Evolutionary conservation across 2,113 vertebrate genomes (phyloP).

Genomic region (Argyrosomus japonicus): DNA sequence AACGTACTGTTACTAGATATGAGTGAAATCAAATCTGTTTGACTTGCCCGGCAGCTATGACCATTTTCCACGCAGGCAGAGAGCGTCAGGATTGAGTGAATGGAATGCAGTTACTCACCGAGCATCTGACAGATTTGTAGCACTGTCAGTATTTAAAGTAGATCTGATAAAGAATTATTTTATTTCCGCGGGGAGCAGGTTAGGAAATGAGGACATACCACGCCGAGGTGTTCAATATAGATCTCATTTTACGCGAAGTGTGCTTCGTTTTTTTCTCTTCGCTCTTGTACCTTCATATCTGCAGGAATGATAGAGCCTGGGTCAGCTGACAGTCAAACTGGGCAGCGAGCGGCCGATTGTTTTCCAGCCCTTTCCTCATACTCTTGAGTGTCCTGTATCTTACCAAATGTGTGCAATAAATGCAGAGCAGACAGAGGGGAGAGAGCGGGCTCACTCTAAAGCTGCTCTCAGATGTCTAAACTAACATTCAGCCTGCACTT

Average conservation of each 20-base stretch:
- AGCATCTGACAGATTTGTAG: constrained; percentile 74
- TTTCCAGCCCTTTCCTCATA: constrained; percentile 3
- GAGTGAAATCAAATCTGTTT: constrained; percentile 86
- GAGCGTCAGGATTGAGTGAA: constrained; percentile 74
- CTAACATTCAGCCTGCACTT: constrained; percentile 67
- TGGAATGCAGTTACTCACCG: constrained; percentile 74
- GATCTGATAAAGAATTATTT: constrained; percentile 60
- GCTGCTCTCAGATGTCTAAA: constrained; percentile 68
- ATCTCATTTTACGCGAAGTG: constrained; percentile 25
- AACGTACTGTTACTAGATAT: constrained; percentile 83
- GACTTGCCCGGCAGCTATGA: constrained; percentile 79
- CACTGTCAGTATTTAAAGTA: constrained; percentile 58
- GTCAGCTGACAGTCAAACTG: constrained; percentile 18
- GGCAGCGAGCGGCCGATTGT: background rate
- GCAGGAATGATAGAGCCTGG: constrained; percentile 3
- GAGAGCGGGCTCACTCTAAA: constrained; percentile 17
- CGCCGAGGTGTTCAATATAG: constrained; percentile 39
- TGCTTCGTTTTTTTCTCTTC: background rate
- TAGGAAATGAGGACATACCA: constrained; percentile 41
- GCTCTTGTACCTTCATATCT: constrained; percentile 18
- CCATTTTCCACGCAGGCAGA: constrained; percentile 70
- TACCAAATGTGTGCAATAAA: constrained; percentile 46
- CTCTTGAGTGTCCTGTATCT: constrained; percentile 13
- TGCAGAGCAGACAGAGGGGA: constrained; percentile 29
- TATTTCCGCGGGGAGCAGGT: constrained; percentile 58